Base-by-base conservation (phyloP, 2,888 invertebrate species). In the Smittia sp. region DNA sequence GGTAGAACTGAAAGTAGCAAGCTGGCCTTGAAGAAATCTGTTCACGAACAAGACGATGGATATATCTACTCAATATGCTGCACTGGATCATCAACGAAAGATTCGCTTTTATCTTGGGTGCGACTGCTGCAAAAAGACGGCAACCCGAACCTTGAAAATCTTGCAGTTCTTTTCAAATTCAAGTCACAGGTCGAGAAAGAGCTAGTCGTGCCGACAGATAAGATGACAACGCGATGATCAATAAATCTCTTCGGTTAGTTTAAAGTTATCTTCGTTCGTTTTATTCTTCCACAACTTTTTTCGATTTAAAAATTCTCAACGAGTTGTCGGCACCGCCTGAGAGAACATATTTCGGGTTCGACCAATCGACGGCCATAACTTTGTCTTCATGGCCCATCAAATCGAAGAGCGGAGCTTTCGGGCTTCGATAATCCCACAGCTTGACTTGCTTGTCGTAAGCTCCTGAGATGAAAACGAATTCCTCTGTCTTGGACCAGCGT, bases 301-400 rank as follows among this genome's bases (percentile, higher is more conserved):
- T 87, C 0, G 89, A 85, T 80, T 90, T 93, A 80, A 91, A 96
- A 80, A 95, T 89, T 82, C 97, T 90, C 70, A 99, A 87, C 58
- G 93, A 91, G 82, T 96, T 96, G 82, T 99, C 99, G 39, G 93
- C 89, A 11, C 95, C 93, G 38, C 98, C 98, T 75, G 96, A 97
- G 75, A 96, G 86, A 76, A 99, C 88, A 72, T 90, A 87, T 70
- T 90, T 85, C 0, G 92, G 89, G 82, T 93, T 90, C 1, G 94
- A 90, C 98, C 98, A 99, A 83, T 97, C 94, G 77, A 94, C 93
- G 80, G 93, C 91, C 69, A 99, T 84, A 4, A 96, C 92, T 82
- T 94, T 96, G 79, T 96, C 97, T 78, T 94, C 91, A 80, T 98
- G 98, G 0, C 98, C 98, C 73, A 89, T 87, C 77, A 99, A 84